Percentiles rank a stretch among this genome's conserved stretches.
Conservation (phyloP, 2,113 vertebrate genomes). For the Protomyctophum bolini region DNA sequence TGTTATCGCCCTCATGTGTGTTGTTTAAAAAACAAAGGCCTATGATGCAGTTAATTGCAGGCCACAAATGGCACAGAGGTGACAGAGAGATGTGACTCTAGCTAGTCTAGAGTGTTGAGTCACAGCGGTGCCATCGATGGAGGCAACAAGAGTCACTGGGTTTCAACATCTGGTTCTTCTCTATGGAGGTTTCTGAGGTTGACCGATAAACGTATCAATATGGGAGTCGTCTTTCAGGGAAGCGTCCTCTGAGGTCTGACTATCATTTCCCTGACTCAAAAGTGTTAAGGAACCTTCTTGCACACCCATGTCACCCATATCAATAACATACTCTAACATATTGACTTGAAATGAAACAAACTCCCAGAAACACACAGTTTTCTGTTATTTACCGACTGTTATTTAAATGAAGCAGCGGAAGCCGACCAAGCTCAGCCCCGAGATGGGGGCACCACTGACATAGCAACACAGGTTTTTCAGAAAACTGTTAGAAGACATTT, state of each 20-base stretch:
- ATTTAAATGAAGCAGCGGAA: too few relatives aligned
- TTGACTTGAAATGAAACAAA: neutral
- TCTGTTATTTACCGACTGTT: neutral
- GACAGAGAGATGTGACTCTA: conserved; percentile 14
- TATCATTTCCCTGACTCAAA: conserved; percentile 7
- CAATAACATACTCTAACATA: neutral
- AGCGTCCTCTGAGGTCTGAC: conserved; percentile 42
- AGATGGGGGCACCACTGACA: too few relatives aligned
- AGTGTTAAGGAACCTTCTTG: conserved; percentile 16
- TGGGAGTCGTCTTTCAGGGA: conserved; percentile 40
- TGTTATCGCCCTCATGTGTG: neutral
- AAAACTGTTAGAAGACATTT: neutral
- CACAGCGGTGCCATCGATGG: neutral
- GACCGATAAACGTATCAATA: conserved; percentile 50
- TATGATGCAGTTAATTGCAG: conserved; percentile 2
- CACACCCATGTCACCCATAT: neutral
- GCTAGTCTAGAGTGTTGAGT: neutral
- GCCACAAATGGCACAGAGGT: conserved; percentile 17
- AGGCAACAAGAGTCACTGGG: neutral
- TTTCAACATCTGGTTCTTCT: conserved; percentile 52
- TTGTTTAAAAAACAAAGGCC: neutral
- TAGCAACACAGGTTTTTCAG: too few relatives aligned
- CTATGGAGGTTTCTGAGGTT: conserved; percentile 49
- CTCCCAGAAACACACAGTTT: neutral
- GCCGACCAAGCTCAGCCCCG: too few relatives aligned